Evolutionary conservation across 2,888 invertebrate species (phyloP).

Genomic region (Drosophila neotestacea): DNA sequence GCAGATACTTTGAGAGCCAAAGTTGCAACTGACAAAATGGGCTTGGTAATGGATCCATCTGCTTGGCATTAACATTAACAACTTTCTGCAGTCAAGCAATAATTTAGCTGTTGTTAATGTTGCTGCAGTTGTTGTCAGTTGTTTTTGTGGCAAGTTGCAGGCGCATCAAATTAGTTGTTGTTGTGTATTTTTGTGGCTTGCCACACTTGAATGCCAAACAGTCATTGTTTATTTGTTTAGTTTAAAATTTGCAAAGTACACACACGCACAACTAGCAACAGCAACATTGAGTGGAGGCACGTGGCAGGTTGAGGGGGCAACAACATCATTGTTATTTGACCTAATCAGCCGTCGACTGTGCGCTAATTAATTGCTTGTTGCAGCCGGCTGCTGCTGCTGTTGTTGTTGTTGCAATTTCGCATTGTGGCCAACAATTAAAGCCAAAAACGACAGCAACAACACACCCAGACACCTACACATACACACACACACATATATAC

Average conservation of each 20-base stretch:
- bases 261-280: not conserved
- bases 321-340: slow-evolving; percentile 49
- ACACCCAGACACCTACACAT: not conserved
- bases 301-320: not conserved
- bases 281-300: not conserved
- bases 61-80: slow-evolving; percentile 1
- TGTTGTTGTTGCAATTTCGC: slow-evolving; percentile 27
- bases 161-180: slow-evolving; percentile 7
- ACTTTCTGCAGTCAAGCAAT: not conserved
- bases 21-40: slow-evolving; percentile 14
- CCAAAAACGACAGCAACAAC: slow-evolving; percentile 16
- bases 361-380: slow-evolving; percentile 67
- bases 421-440: slow-evolving; percentile 55
- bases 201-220: slow-evolving; percentile 28
- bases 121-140: slow-evolving; percentile 8
- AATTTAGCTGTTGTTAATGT: slow-evolving; percentile 8
- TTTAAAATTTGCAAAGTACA: slow-evolving; percentile 45
- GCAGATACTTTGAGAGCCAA: slow-evolving; percentile 10
- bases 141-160: slow-evolving; percentile 3
- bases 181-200: slow-evolving; percentile 44
- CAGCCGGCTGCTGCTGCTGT: slow-evolving; percentile 8
- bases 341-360: slow-evolving; percentile 64
- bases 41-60: slow-evolving; percentile 21
- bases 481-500: slow-evolving; percentile 18
- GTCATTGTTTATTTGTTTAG: slow-evolving; percentile 56